phyloP scores from a whole-genome alignment of 2,797 vertebrate species.

The Sebastes oblongus region DNA sequence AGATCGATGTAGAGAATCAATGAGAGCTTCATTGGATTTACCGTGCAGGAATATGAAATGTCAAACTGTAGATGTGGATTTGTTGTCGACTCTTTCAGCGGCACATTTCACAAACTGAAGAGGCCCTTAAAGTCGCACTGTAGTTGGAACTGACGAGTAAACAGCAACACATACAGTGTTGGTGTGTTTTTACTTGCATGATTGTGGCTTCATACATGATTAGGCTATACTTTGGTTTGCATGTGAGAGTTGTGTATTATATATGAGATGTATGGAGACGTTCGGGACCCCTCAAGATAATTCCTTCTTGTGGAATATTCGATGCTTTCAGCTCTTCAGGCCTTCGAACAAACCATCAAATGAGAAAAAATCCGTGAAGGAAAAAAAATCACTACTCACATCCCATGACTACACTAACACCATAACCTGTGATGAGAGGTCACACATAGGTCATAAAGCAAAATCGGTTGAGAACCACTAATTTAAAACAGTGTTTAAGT shows the following conservation, averaged over 20 bases:
- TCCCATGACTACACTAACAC: not conserved
- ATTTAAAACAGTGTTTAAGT: not conserved
- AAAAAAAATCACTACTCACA: no score
- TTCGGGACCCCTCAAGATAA: not conserved
- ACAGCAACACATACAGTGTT: not conserved
- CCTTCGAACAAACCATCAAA: not conserved
- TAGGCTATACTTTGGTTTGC: not conserved
- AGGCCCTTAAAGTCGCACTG: not conserved
- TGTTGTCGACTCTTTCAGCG: constrained; percentile 45
- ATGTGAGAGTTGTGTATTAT: not conserved
- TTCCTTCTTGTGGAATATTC: not conserved
- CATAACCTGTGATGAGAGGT: not conserved
- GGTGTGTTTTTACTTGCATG: not conserved
- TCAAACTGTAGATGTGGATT: constrained; percentile 61
- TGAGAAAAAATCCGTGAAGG: not conserved
- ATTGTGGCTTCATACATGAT: not conserved
- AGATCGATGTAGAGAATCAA: constrained; percentile 62
- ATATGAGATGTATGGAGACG: not conserved
- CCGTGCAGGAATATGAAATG: constrained; percentile 57
- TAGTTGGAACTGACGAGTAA: not conserved
- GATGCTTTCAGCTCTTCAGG: not conserved
- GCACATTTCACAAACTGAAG: constrained; percentile 20
- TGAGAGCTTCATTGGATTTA: constrained; percentile 60
- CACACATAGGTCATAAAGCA: not conserved
- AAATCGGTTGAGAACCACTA: not conserved